phyloP scores from a whole-genome alignment of 2,888 invertebrate species.

The Lottia scabra region DNA sequence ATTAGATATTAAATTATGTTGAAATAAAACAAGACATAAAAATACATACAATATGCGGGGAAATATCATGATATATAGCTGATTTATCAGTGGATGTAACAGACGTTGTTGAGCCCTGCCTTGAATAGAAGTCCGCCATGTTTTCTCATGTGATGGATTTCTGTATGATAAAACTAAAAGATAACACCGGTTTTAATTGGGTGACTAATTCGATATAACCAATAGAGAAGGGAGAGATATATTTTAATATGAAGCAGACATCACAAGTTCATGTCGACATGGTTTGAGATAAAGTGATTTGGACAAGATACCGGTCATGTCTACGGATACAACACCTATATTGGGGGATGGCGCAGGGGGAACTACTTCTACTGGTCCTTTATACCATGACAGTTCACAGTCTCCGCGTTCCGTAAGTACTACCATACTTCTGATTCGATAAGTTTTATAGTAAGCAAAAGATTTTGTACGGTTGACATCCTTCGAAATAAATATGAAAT shows the following conservation, averaged over 20 bases:
- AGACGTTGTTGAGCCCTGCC: constrained; percentile 27
- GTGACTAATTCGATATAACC: not conserved
- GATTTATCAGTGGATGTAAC: constrained; percentile 36
- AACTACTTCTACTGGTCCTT: constrained; percentile 27
- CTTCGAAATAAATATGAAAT: no score
- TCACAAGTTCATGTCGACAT: constrained; percentile 6
- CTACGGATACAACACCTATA: constrained; percentile 21
- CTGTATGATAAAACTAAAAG: not conserved
- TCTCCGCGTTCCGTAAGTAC: constrained; percentile 49
- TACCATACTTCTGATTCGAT: no score
- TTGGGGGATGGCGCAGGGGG: constrained; percentile 10
- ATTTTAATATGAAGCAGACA: constrained; percentile 10
- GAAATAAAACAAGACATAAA: not conserved
- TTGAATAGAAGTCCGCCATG: constrained; percentile 25
- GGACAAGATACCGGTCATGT: constrained; percentile 12
- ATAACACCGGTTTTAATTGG: constrained; percentile 11
- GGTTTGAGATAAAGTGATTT: no score
- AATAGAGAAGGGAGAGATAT: constrained; percentile 1
- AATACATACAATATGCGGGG: constrained; percentile 48
- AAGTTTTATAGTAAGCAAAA: no score
- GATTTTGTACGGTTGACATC: no score
- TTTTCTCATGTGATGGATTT: constrained; percentile 15
- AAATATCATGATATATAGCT: constrained; percentile 54
- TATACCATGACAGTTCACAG: constrained; percentile 57
- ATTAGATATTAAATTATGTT: no score